phyloP scores from a whole-genome alignment of 2,113 vertebrate genomes.

The Callithrix jacchus region DNA sequence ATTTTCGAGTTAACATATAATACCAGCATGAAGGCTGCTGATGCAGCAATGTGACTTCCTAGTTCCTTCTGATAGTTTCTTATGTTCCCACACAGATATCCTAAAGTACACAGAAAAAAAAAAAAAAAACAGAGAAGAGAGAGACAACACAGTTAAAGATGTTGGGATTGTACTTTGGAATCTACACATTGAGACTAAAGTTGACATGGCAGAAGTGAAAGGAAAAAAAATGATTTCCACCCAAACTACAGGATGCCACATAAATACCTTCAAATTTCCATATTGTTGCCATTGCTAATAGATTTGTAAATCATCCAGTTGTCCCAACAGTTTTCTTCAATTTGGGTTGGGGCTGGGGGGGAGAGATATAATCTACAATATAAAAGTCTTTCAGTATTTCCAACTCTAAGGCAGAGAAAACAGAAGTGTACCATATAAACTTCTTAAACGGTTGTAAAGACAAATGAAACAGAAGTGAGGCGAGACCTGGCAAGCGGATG shows the following conservation, averaged over 20 bases:
- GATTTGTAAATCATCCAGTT: constrained; percentile 28
- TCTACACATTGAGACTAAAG: constrained; percentile 30
- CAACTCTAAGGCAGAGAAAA: constrained; percentile 31
- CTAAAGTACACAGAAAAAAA: not conserved
- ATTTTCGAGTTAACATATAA: not conserved
- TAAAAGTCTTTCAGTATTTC: constrained; percentile 18
- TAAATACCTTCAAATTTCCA: constrained; percentile 45
- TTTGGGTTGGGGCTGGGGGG: not conserved
- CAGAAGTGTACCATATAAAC: not conserved
- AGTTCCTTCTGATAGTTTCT: not conserved
- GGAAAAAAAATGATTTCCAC: constrained; percentile 31
- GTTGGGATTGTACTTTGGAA: not conserved
- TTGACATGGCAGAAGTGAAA: constrained; percentile 26
- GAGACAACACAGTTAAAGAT: not conserved
- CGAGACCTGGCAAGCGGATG: constrained; percentile 26
- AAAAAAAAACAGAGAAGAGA: not conserved
- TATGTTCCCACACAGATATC: not conserved
- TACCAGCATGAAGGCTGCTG: not conserved
- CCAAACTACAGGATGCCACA: not conserved
- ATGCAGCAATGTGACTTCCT: not conserved
- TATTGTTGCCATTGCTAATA: constrained; percentile 14
- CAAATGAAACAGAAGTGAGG: constrained; percentile 34
- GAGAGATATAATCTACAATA: not conserved
- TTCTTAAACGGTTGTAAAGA: not conserved
- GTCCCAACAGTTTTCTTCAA: constrained; percentile 39